Evolutionary conservation across 2,888 invertebrate genomes (phyloP).

Genomic region (Chorisops tibialis): DNA sequence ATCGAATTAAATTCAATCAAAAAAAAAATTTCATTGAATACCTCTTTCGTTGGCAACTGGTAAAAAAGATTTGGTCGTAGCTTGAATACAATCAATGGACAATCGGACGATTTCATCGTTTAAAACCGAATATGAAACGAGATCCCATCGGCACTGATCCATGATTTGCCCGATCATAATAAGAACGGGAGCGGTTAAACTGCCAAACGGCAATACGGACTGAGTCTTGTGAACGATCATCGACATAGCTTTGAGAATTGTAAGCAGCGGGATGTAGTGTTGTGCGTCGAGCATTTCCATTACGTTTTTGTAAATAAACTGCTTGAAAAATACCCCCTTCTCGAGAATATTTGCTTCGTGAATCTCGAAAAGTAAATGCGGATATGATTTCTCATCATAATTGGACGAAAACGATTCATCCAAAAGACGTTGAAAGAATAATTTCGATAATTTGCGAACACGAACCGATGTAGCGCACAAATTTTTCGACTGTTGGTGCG

Average conservation of each 20-base stretch:
- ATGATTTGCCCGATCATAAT: constrained; percentile 43
- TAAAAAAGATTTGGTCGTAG: constrained; percentile 40
- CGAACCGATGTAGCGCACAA: constrained; percentile 37
- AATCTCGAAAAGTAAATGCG: constrained; percentile 35
- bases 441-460: constrained; percentile 37
- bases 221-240: constrained; percentile 35
- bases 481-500: constrained; percentile 36
- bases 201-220: constrained; percentile 37
- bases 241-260: constrained; percentile 39
- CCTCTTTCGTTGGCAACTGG: constrained; percentile 42
- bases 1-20: neutral
- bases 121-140: constrained; percentile 40
- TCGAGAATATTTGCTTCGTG: constrained; percentile 21
- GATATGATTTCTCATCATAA: constrained; percentile 34
- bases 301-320: constrained; percentile 40
- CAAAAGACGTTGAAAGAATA: constrained; percentile 37
- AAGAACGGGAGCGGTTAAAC: constrained; percentile 42
- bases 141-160: constrained; percentile 45
- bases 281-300: constrained; percentile 38
- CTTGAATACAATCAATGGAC: constrained; percentile 40
- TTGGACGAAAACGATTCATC: constrained; percentile 22
- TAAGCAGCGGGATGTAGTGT: constrained; percentile 33
- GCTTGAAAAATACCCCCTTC: constrained; percentile 41
- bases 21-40: constrained; percentile 24
- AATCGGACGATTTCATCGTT: constrained; percentile 40